A percentile compares a stretch with the other conserved stretches of the same genome.
Evolutionary conservation across 2,113 vertebrate species (phyloP).

Genomic region (Elephantulus edwardii): DNA sequence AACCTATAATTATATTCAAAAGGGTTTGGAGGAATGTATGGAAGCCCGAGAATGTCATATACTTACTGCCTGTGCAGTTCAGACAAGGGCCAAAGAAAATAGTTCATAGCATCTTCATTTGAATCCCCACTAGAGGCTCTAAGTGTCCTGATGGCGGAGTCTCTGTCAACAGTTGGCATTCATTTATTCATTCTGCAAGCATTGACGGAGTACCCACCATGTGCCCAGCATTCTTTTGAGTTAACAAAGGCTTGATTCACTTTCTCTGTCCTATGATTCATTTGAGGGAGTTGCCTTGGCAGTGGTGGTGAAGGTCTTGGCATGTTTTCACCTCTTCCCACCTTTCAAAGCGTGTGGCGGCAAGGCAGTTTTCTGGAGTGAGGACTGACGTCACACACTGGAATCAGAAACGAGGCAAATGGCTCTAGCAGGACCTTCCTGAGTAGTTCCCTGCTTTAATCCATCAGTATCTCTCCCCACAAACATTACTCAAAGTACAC

Average conservation of each 20-base stretch:
- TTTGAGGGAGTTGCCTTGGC: neutral
- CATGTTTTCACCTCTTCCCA: neutral
- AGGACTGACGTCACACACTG: no score
- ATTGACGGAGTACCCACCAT: neutral
- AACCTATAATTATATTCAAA: constrained; percentile 41
- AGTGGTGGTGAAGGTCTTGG: neutral
- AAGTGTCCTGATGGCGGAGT: neutral
- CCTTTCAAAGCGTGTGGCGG: neutral
- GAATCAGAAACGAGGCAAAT: neutral
- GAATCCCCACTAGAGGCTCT: neutral
- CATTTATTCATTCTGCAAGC: neutral
- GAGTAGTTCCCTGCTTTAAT: neutral
- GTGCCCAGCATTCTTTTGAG: neutral
- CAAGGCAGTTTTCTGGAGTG: neutral
- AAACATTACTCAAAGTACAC: neutral
- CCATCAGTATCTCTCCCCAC: neutral
- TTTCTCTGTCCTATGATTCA: neutral
- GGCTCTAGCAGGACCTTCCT: neutral
- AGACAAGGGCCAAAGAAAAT: neutral
- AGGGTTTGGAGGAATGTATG: neutral
- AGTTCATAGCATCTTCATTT: neutral
- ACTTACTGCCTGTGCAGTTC: neutral
- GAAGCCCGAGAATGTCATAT: neutral
- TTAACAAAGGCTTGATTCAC: constrained; percentile 1
- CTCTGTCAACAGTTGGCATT: neutral